Conservation (phyloP, 1,140 invertebrate genomes). For the Calliphora vicina region DNA sequence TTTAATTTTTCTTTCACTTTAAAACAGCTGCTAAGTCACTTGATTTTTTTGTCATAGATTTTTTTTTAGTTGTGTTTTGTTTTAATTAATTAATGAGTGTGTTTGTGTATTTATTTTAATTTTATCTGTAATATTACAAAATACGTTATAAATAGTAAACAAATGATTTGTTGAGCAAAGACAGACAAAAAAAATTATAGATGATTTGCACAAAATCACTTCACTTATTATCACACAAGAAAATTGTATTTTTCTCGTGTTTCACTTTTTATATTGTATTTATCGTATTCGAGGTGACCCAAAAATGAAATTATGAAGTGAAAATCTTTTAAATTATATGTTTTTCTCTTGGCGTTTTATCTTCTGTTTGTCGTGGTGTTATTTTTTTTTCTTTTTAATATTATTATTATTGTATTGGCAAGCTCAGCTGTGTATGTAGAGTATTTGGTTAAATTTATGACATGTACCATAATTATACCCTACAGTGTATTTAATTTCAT, state of each 20-base stretch:
- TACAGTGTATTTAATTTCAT: background rate
- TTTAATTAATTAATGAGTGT: conserved; percentile 8
- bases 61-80: background rate
- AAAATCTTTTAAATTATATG: conserved; percentile 6
- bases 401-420: background rate
- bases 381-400: background rate
- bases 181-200: background rate
- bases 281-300: background rate
- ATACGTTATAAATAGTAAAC: conserved; percentile 2
- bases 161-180: background rate
- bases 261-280: background rate
- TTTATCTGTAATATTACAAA: background rate
- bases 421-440: background rate
- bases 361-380: background rate
- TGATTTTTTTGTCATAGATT: conserved; percentile 17
- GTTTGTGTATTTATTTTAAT: background rate
- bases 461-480: background rate
- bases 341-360: background rate
- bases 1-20: background rate
- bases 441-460: background rate
- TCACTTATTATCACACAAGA: background rate
- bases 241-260: too few relatives aligned
- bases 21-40: background rate
- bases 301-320: conserved; percentile 10
- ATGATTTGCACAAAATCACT: background rate